These are phyloP conservation scores for Camponotus pennsylvanicus DNA, from an alignment of 1,140 invertebrate genomes.

Conservation along the genomic window DNA sequence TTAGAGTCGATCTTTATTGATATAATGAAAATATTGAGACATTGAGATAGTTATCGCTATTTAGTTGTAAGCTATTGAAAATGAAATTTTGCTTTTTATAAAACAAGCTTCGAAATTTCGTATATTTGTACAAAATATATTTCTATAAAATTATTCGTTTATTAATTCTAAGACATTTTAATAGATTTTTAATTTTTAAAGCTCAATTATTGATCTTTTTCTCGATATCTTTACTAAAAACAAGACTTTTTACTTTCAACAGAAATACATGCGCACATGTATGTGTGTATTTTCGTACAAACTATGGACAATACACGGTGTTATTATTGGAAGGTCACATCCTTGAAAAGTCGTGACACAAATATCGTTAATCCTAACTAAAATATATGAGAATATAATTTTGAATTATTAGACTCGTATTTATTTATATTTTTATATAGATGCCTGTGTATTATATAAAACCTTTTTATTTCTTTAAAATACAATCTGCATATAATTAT, in stretches of 20 bases:
- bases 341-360: background rate
- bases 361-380: constrained; percentile 14
- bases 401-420: background rate
- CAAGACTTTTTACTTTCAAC: background rate
- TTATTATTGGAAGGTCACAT: background rate
- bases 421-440: background rate
- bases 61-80: background rate
- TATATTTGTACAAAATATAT: background rate
- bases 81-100: background rate
- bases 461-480: constrained; percentile 5
- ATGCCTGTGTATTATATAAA: background rate
- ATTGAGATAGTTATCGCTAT: background rate
- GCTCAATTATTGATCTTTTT: background rate
- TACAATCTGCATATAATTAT: background rate
- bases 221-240: too few relatives aligned
- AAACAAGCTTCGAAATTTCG: background rate
- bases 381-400: constrained; percentile 17
- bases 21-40: background rate
- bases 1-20: background rate
- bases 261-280: background rate
- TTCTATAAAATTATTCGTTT: background rate
- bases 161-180: background rate
- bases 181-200: background rate
- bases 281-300: too few relatives aligned
- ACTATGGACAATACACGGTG: too few relatives aligned